Base-by-base conservation (phyloP, 2,113 vertebrate species). In the Oryzias woworae region DNA sequence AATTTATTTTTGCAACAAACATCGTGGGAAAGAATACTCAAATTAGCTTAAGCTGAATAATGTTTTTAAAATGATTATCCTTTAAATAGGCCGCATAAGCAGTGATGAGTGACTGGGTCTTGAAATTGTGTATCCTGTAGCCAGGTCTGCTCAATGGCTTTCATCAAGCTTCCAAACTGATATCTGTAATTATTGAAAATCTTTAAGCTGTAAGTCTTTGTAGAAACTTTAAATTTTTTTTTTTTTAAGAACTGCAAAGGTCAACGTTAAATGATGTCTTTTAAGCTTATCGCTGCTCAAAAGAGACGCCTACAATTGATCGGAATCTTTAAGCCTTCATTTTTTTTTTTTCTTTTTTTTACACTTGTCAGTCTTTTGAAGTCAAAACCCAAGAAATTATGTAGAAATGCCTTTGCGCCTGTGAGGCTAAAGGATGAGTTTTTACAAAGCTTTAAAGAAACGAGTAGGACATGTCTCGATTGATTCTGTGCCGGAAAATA, bases 351-450 rank as follows among this genome's bases (percentile, higher is more conserved):
- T 81, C 62, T 55, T 55, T 66, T 67, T 87, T 45, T 93, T 93
- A 91, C 88, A 91, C 87, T 77, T 89, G 91, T 92, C 92, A 92
- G 79, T 94, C 90, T 92, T 85, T 88, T 72, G 88, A 17, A 77
- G 72, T 79, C 46, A 82, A 82, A 90, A 87, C 74, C 77, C 84
- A 87, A 92, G 82, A 88, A 91, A 88, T 71, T 43, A 85, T 90
- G 83, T 87, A 88, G 89, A 89, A 84, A 61, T 81, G 75, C 72
- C 67, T 61, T 66, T 66, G 73, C 48, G 61, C 74, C 90, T 87
- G 82, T 78, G 69, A 84, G 62, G 62, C 66, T 71, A 71, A 89
- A 78, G 83, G 71, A 84, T 84, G 75, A 82, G 80, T 85, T 90
- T 91, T 91, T 80, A 87, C 85, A 84, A 90, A 91, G 80, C 85